These are phyloP conservation scores for Odontothrips loti DNA, from an alignment of 2,888 invertebrate genomes.

Conservation along the genomic window DNA sequence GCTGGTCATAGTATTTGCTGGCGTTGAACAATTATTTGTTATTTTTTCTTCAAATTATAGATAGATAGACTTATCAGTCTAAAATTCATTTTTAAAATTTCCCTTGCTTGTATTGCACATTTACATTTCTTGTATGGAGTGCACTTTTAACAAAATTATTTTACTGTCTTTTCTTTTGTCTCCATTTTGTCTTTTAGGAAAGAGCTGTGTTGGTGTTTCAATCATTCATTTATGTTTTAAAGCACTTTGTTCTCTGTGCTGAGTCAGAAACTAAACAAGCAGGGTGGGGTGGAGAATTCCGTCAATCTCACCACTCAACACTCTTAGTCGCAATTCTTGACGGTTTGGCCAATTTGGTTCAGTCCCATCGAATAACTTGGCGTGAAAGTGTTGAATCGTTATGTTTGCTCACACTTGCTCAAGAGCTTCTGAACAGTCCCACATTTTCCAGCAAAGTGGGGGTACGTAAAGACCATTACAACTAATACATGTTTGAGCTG, in stretches of 20 bases:
- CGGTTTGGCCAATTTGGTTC: neutral
- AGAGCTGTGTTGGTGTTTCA: constrained; percentile 5
- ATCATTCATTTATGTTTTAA: constrained; percentile 1
- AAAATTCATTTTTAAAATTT: no score
- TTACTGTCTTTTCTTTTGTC: neutral
- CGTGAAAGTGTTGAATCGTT: neutral
- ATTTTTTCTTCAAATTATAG: no score
- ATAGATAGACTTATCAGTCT: no score
- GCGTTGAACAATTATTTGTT: no score
- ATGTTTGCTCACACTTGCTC: neutral
- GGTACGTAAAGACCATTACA: neutral
- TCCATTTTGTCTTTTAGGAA: neutral
- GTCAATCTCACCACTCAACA: constrained; percentile 9
- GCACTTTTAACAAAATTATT: neutral
- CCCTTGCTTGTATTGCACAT: neutral
- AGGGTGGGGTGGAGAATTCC: constrained; percentile 5
- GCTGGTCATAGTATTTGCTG: neutral
- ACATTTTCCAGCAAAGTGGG: constrained; percentile 8
- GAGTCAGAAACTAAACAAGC: neutral
- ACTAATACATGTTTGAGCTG: neutral
- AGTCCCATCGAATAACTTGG: neutral
- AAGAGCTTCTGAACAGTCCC: neutral
- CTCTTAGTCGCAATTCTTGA: neutral
- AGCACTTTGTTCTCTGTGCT: constrained; percentile 13
- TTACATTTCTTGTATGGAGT: neutral